Base-by-base conservation (phyloP, 2,888 invertebrate species). In the Apotomis capreana region DNA sequence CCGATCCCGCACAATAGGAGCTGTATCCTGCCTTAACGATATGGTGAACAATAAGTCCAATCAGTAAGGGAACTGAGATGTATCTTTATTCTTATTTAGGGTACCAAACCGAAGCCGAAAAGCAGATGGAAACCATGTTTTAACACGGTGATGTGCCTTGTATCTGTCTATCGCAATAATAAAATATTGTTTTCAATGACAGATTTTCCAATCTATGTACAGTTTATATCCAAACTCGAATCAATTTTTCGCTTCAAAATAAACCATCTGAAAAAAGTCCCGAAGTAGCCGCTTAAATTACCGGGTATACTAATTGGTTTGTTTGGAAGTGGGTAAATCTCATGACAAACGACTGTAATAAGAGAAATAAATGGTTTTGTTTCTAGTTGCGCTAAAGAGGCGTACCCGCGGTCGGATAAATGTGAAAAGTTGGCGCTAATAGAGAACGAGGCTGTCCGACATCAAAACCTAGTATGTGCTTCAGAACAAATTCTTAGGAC, bases 401-500 rank as follows among this genome's bases (percentile, higher is more conserved):
- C 63, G 68, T 58, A 12, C 13, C 63, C 62, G 15, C 59, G 63
- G 62, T 40, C 57, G 26, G 59, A 69, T 73, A 73, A 73, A 73
- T 69, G 64, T 69, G 73, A 51, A 73, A 73, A 73, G 73, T 73
- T 73, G 49, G 64, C 60, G 60, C 64, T 69, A 73, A 73, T 69
- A 69, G 69, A 69, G 63, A 68, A 40, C 62, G 26, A 26, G n/a
- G 61, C 26, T 26, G 26, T 26, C 26, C 26, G 2, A 26, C 26
- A 26, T 26, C 26, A 26, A 26, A 26, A 26, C 26, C 26, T 26
- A 26, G 26, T 26, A 26, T 26, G 1, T 26, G 26, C 26, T 26
- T 26, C 26, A 26, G 2, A 26, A 26, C 26, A 26, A 26, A 26
- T 1, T 26, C 26, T 26, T 26, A 26, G 26, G 26, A 26, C 26